Evolutionary conservation across 2,113 vertebrate genomes (phyloP).

Genomic region (Oryctolagus cuniculus): mOryCun1.1 NC_091437.1:16069001-16069500

Average conservation of each 20-base stretch:
- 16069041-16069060: too few relatives aligned
- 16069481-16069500: slow-evolving; percentile 30
- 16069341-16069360: too few relatives aligned
- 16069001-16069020: too few relatives aligned
- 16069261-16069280: neutral
- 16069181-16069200: neutral
- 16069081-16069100: too few relatives aligned
- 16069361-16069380: neutral
- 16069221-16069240: neutral
- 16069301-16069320: neutral
- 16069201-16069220: neutral
- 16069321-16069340: neutral
- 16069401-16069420: neutral
- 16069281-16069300: neutral
- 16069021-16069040: too few relatives aligned
- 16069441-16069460: neutral
- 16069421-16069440: neutral
- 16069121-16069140: too few relatives aligned
- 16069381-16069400: neutral
- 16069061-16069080: too few relatives aligned
- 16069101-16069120: too few relatives aligned
- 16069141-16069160: too few relatives aligned
- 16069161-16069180: neutral
- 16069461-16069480: neutral
- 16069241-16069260: neutral